phyloP scores from a whole-genome alignment of 2,888 invertebrate genomes.

The Hyalella azteca region DNA sequence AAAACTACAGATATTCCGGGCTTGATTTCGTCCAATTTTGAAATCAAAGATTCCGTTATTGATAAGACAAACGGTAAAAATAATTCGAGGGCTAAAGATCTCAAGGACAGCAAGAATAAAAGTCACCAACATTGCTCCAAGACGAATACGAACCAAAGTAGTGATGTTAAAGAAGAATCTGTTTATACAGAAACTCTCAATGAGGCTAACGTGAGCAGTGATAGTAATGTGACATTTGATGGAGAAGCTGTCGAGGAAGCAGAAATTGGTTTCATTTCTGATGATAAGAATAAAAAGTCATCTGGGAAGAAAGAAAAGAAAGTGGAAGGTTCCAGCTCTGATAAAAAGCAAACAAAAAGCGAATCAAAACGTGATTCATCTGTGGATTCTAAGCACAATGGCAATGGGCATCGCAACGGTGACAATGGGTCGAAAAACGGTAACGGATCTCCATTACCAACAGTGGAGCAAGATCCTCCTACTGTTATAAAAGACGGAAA shows the following conservation, averaged over 20 bases:
- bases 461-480: conserved; percentile 4
- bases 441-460: conserved; percentile 31
- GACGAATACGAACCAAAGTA: too few relatives aligned
- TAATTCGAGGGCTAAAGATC: not conserved
- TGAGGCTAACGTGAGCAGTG: not conserved
- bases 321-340: not conserved
- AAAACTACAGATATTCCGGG: not conserved
- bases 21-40: not conserved
- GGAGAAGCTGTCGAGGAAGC: conserved; percentile 23
- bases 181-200: conserved; percentile 10
- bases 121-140: too few relatives aligned
- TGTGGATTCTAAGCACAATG: not conserved
- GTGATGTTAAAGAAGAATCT: not conserved
- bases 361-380: not conserved
- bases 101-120: not conserved
- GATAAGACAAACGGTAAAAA: too few relatives aligned
- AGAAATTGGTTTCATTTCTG: conserved; percentile 25
- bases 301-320: conserved; percentile 12
- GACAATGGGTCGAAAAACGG: not conserved
- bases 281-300: conserved; percentile 26
- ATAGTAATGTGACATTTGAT: conserved; percentile 13
- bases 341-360: not conserved
- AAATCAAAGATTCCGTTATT: not conserved
- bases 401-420: conserved; percentile 7
- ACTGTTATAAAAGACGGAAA: not conserved